phyloP scores from a whole-genome alignment of 2,888 invertebrate species.

The Drosophila prostipennis region DNA sequence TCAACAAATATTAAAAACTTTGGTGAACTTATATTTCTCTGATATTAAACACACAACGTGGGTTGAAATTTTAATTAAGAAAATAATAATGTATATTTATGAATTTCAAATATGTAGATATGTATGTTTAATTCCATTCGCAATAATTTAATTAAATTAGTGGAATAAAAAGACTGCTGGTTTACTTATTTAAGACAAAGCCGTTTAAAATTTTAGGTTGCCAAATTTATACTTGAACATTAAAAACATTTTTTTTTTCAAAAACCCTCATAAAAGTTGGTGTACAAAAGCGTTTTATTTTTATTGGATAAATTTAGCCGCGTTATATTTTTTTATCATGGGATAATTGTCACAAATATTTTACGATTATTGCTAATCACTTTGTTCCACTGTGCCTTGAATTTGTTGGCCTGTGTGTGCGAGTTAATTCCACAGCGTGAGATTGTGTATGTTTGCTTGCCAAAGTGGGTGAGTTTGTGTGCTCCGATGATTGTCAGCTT shows the following conservation, averaged over 20 bases:
- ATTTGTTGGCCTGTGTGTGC: slow-evolving; percentile 29
- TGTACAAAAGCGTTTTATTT: not conserved
- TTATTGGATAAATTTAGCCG: too few species aligned
- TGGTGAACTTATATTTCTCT: not conserved
- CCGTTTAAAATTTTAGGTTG: too few species aligned
- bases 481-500: slow-evolving; percentile 47
- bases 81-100: too few species aligned
- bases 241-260: not conserved
- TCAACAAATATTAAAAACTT: not conserved
- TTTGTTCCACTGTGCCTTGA: slow-evolving; percentile 27
- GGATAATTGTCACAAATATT: not conserved
- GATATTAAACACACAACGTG: too few species aligned
- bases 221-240: too few species aligned
- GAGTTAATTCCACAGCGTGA: slow-evolving; percentile 30
- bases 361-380: not conserved
- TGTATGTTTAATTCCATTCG: too few species aligned
- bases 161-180: too few species aligned
- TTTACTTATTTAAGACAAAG: too few species aligned
- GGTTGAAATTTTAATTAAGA: too few species aligned
- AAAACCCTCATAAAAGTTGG: not conserved
- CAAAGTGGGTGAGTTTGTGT: slow-evolving; percentile 30
- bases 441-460: slow-evolving; percentile 18
- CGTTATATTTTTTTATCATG: not conserved
- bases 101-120: too few species aligned
- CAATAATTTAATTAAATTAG: too few species aligned